Evolutionary conservation across 2,797 vertebrate genomes (phyloP).

Genomic region (Microctenopoma steveboyesi): DNA sequence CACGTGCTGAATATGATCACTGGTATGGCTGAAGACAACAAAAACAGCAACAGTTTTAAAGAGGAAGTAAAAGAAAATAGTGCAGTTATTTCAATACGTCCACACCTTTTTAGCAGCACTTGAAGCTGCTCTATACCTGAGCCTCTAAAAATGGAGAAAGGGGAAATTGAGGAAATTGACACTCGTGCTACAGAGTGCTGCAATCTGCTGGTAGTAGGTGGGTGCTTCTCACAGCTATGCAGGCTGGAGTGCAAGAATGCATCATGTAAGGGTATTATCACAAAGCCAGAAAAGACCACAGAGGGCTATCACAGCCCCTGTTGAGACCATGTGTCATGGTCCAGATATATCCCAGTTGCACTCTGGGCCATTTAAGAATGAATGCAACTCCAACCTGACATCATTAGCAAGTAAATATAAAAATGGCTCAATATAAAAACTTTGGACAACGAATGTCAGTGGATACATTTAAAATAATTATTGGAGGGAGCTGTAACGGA

Average conservation of each 20-base stretch:
- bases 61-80: constrained; percentile 43
- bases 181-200: constrained; percentile 21
- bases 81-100: constrained; percentile 28
- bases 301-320: constrained; percentile 34
- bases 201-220: constrained; percentile 32
- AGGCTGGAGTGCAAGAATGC: constrained; percentile 43
- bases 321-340: constrained; percentile 24
- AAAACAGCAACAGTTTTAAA: constrained; percentile 3
- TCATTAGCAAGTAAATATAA: neutral
- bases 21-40: constrained; percentile 4
- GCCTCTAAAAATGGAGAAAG: constrained; percentile 20
- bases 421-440: neutral
- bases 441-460: too few species aligned
- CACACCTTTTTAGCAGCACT: constrained; percentile 42
- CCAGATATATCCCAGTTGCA: constrained; percentile 29
- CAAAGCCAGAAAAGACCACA: constrained; percentile 39
- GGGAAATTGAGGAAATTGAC: constrained; percentile 52
- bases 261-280: constrained; percentile 34
- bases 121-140: constrained; percentile 38
- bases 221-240: constrained; percentile 36
- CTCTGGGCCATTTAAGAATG: constrained; percentile 14
- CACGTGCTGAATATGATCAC: constrained; percentile 9
- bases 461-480: neutral
- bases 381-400: constrained; percentile 17
- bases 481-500: neutral